Evolutionary conservation across 1,140 invertebrate genomes (phyloP).

Genomic region (Cydia amplana): DNA sequence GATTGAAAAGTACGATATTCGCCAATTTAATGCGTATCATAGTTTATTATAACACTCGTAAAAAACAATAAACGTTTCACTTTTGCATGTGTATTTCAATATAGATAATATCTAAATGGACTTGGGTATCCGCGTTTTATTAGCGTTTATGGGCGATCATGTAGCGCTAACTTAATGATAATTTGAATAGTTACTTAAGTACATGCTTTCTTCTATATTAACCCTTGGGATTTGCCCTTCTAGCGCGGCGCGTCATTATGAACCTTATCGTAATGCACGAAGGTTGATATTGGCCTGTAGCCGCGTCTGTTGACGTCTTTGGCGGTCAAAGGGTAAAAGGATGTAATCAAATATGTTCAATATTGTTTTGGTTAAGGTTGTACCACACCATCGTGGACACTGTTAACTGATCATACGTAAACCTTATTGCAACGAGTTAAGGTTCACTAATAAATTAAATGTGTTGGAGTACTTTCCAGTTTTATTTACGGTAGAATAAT

Average conservation of each 20-base stretch:
- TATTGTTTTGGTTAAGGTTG: not conserved
- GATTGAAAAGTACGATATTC: slow-evolving; percentile 3
- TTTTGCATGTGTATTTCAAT: not conserved
- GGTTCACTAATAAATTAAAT: too few species aligned
- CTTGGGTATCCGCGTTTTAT: not conserved
- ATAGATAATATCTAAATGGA: slow-evolving; percentile 3
- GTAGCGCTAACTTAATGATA: not conserved
- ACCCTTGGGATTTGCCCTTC: too few species aligned
- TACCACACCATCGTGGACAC: too few species aligned
- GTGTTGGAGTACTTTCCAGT: too few species aligned
- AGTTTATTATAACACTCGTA: not conserved
- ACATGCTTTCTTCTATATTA: not conserved
- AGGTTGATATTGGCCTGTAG: too few species aligned
- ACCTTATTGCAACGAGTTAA: too few species aligned
- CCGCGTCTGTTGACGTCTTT: too few species aligned
- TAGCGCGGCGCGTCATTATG: too few species aligned
- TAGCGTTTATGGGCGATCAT: not conserved
- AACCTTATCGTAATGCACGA: too few species aligned
- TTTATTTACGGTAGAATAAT: too few species aligned
- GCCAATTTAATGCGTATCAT: too few species aligned
- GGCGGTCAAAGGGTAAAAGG: not conserved
- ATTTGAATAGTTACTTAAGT: not conserved
- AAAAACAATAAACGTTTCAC: not conserved
- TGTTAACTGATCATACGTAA: too few species aligned
- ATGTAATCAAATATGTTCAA: not conserved